Evolutionary conservation across 2,888 invertebrate genomes (phyloP).

Genomic region (Chironomus tentans): DNA sequence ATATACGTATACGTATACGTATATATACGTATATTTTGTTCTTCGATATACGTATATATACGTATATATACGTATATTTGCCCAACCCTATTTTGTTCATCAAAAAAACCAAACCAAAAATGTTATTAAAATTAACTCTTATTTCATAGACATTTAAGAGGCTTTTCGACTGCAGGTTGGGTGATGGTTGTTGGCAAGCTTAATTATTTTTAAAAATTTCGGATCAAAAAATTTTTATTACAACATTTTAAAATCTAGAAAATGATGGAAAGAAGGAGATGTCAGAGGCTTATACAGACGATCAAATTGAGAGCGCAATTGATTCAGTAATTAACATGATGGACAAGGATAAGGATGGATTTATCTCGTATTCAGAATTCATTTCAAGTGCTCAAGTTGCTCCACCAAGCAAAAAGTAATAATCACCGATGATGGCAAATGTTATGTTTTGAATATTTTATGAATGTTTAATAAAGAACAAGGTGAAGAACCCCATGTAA

Average conservation of each 20-base stretch:
- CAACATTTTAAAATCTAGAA: not conserved
- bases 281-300: slow-evolving; percentile 28
- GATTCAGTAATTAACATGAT: slow-evolving; percentile 46
- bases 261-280: slow-evolving; percentile 18
- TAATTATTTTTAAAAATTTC: not conserved
- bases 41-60: too few relatives aligned
- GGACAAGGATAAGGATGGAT: slow-evolving; percentile 42
- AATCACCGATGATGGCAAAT: too few relatives aligned
- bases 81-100: too few relatives aligned
- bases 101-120: not conserved
- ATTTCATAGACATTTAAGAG: not conserved
- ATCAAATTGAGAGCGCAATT: slow-evolving; percentile 35
- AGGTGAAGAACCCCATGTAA: too few relatives aligned
- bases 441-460: too few relatives aligned
- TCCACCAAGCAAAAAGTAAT: too few relatives aligned
- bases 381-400: not conserved
- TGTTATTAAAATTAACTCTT: not conserved
- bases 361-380: not conserved
- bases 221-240: not conserved
- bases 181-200: not conserved
- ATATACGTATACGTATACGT: too few relatives aligned
- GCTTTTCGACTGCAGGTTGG: not conserved
- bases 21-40: too few relatives aligned
- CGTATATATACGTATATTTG: too few relatives aligned
- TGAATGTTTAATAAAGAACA: too few relatives aligned